Base-by-base conservation (phyloP, 2,888 invertebrate species). In the Heliconius cydno region DNA sequence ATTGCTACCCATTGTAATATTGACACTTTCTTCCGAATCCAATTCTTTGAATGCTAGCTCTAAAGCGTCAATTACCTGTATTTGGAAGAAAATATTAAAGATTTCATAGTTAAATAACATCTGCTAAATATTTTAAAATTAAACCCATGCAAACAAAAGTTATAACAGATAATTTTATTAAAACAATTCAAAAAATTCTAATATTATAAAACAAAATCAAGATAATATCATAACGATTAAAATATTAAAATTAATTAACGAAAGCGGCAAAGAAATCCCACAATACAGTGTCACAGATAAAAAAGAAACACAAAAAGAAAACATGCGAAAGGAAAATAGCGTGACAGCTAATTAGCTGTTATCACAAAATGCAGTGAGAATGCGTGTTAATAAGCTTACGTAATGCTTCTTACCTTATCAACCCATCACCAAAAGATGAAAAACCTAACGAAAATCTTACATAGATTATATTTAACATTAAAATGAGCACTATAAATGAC, bases 11-110 rank as follows among this genome's bases (percentile, higher is more conserved):
- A 94, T 94, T 77, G 93, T 88, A 77, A 79, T 79, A 73, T 84
- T 85, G 25, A 85, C 85, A 82, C 88, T 89, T 82, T 94, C 93
- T 87, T 95, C 95, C 63, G 95, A 95, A 90, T 96, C 96, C 83
- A 96, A 94, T 87, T 96, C 96, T 91, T 96, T 94, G 87, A 96
- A 96, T 85, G 96, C 96, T 88, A 96, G 89, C 88, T 96, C 96
- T 88, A 96, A 91, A 84, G 96, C 96, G 90, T 96, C 96, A 88
- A 96, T 92, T 80, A 96, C 96, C 96, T 96, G 92, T 65, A 89
- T 86, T 78, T 67, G 28, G 13, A 85, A 84, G 81, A 70, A 81
- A 71, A 25, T 77, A 41, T 79, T 66, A 65, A 28, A 74, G 30
- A 13, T 38, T 52, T 75, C 22, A 13, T 46, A 6, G 66, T 12